Conservation (phyloP, 1,140 invertebrate species). For the Bombus breviceps region DNA sequence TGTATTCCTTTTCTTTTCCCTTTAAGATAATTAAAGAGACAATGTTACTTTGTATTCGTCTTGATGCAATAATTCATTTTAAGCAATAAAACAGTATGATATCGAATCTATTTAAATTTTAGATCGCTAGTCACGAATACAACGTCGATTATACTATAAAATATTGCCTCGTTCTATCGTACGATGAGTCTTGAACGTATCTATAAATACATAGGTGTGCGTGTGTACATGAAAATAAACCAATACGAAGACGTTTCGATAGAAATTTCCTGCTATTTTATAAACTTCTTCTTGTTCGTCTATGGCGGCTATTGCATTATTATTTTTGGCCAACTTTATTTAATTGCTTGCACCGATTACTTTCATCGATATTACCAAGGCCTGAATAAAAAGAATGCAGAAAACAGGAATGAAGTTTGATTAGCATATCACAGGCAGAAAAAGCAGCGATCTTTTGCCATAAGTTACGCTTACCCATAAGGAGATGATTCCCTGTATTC, state of each 20-base stretch:
- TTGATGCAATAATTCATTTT: background rate
- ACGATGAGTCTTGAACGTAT: background rate
- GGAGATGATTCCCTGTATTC: conserved; percentile 72
- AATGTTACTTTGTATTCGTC: background rate
- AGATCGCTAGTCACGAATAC: background rate
- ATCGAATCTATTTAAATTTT: background rate
- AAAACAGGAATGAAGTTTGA: background rate
- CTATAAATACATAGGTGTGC: too few species aligned
- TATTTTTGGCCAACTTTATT: background rate
- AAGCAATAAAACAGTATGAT: background rate
- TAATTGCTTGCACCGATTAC: fast-evolving
- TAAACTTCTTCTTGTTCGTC: background rate
- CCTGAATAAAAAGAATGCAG: background rate
- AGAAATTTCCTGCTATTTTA: background rate
- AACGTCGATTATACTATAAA: background rate
- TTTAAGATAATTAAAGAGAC: background rate
- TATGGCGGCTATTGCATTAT: too few species aligned
- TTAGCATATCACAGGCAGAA: background rate
- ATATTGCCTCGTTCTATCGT: background rate
- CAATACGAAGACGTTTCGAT: background rate
- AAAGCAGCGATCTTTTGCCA: fast-evolving
- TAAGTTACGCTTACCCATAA: conserved; percentile 68
- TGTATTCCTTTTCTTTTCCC: too few species aligned
- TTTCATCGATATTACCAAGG: conserved; percentile 19
- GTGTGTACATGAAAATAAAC: background rate